Base-by-base conservation (phyloP, 1,140 invertebrate genomes). In the Temnothorax curvispinosus region DNA sequence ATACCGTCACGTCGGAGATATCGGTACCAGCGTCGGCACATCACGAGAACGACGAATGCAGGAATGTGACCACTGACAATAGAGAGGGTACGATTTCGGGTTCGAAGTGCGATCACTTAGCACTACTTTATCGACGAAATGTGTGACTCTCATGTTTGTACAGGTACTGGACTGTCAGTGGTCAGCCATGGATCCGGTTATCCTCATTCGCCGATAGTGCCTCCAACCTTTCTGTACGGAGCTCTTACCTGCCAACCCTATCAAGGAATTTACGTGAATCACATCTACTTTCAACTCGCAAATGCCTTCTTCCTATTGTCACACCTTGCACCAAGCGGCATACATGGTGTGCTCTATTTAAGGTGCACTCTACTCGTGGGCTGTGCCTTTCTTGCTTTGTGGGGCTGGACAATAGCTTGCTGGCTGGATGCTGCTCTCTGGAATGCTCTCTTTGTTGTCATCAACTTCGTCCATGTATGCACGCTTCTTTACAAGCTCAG, bases 391-490 rank as follows among this genome's bases (percentile, higher is more conserved):
- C 96, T 97, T 85, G 96, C 97, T 50, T 95, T 98, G 75, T 98
- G 98, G 97, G 97, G 97, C 38, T 98, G 97, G 96, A 96, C 97
- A 81, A 97, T 98, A 62, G 96, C 98, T 90, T 98, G 98, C 94
- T 98, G 97, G 92, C 96, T 98, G 87, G 98, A 98, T 93, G 97
- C 98, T 86, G 97, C 98, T 90, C 95, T 98, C 69, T 99, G 98
- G 98, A 98, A 98, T 93, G 96, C 97, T 91, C 96, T 97, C 56
- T 98, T 98, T 95, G 96, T 98, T 91, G 95, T 96, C 89, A 97
- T 98, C 93, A 98, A 98, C 95, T 96, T 98, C 88, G 95, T 98
- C 90, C 98, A 98, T 95, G 96, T 98, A 85, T 96, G 97, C 90
- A 96, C 97, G 89, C 96, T 98, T 88, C 96, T 98, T 88, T 98